Evolutionary conservation across 2,113 vertebrate species (phyloP), one percentile per base, ranked within the genome.

Genomic region (Podarcis raffonei): DNA sequence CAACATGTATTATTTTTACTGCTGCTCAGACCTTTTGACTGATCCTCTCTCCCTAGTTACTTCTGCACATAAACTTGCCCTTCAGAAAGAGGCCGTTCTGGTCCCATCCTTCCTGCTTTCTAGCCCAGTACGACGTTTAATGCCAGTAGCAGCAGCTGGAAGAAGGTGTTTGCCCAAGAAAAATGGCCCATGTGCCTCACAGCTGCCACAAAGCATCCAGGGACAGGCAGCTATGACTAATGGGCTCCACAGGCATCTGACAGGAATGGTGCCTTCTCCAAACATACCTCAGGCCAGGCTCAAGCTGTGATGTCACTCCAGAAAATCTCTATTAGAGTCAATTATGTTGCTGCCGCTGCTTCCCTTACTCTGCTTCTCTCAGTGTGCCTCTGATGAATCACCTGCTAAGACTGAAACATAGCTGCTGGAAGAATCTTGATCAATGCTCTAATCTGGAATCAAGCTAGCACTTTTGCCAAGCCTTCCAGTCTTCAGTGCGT

Each of bases 321-420:
- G 69, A 89, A 75, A 81, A 76, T 76, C 77, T 81, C 88, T 86
- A 37, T 85, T 80, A 89, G 59, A 88, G 88, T 37, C 78, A 86
- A 65, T 86, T 76, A 75, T 68, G 39, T 27, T 89, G 76, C 82
- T n/a, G 11, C 88, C 35, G n/a, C 77, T 42, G 69, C 69, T 66
- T 81, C 72, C 30, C 76, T 20, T 37, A 39, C 81, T 77, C 53
- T 62, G 5, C 53, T 57, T 66, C 53, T 75, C 53, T 89, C 78
- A 20, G 22, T 16, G 22, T 81, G 37, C 69, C 8, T 25, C 88
- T 53, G 30, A 81, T 53, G 69, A 48, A 81, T 89, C 83, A 86
- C 57, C 69, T 75, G 57, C 69, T 85, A 65, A 85, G 78, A 22
- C 22, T 81, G 37, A 81, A 81, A 86, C n/a, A 25, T 42, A 81